These are phyloP conservation scores for Caretta caretta DNA, from an alignment of 2,113 vertebrate species.

Conservation along the genomic window DNA sequence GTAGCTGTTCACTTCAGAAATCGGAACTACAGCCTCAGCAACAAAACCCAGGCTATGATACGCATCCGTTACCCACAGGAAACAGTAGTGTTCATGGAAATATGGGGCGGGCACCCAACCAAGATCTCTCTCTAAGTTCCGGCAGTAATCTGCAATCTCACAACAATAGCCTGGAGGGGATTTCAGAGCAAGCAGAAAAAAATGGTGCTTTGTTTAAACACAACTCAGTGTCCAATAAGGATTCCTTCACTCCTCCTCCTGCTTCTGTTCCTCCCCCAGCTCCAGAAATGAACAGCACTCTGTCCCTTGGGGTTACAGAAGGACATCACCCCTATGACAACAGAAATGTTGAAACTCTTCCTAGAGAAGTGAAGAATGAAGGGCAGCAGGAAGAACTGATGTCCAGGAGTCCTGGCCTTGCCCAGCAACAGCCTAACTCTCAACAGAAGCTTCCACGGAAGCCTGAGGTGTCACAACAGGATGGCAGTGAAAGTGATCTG, in stretches of 20 bases:
- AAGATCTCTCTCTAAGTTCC: slow-evolving; percentile 77
- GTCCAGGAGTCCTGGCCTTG: slow-evolving; percentile 51
- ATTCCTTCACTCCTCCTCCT: slow-evolving; percentile 73
- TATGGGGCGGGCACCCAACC: slow-evolving; percentile 69
- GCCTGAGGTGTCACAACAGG: slow-evolving; percentile 34
- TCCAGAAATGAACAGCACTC: slow-evolving; percentile 67
- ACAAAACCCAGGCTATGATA: slow-evolving; percentile 71
- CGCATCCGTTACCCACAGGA: slow-evolving; percentile 61
- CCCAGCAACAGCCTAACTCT: slow-evolving; percentile 23
- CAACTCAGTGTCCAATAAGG: slow-evolving; percentile 82
- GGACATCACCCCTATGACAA: slow-evolving; percentile 68
- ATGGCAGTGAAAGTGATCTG: not conserved
- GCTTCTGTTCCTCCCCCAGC: slow-evolving; percentile 48
- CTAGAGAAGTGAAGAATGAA: slow-evolving; percentile 75
- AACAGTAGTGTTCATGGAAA: slow-evolving; percentile 72
- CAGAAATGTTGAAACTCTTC: slow-evolving; percentile 65
- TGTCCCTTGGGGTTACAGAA: slow-evolving; percentile 63
- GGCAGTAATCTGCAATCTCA: slow-evolving; percentile 79
- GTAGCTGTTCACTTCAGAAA: slow-evolving; percentile 78
- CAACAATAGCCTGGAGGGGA: slow-evolving; percentile 73
- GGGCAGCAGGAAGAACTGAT: slow-evolving; percentile 38
- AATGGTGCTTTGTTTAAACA: slow-evolving; percentile 82
- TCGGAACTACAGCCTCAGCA: slow-evolving; percentile 78
- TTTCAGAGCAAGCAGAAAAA: slow-evolving; percentile 77
- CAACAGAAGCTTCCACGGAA: slow-evolving; percentile 64